A percentile compares a stretch with the other conserved stretches of the same genome.
Evolutionary conservation across 2,888 invertebrate species (phyloP).

Genomic region (Heteromurus nitidus): DNA sequence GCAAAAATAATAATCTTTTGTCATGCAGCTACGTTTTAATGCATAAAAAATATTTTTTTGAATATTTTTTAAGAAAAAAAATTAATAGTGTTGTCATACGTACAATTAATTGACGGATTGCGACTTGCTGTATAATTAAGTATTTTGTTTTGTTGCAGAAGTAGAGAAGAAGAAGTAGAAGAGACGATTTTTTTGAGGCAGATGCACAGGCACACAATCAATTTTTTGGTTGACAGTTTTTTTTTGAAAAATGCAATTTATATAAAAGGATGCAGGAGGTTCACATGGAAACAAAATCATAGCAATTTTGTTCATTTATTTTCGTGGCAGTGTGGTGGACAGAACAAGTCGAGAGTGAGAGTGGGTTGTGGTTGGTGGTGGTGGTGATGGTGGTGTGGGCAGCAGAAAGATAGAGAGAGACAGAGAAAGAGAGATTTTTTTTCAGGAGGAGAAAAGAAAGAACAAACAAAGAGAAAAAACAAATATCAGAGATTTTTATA

Average conservation of each 20-base stretch:
- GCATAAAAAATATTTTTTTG: too few species aligned
- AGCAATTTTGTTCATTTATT: too few species aligned
- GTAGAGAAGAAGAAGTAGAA: slow-evolving; percentile 25
- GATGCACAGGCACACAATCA: too few species aligned
- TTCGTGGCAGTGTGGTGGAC: too few species aligned
- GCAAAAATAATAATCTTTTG: too few species aligned
- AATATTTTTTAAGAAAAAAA: too few species aligned
- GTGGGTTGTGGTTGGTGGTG: slow-evolving; percentile 17
- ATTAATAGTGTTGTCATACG: slow-evolving; percentile 32
- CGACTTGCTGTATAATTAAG: slow-evolving; percentile 55
- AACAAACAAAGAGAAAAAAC: neutral
- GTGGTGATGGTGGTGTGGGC: slow-evolving; percentile 34
- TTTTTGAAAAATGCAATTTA: slow-evolving; percentile 2
- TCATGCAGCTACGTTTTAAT: too few species aligned
- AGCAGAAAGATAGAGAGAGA: neutral
- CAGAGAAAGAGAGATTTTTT: neutral
- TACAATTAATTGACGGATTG: slow-evolving; percentile 64
- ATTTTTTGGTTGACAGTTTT: neutral
- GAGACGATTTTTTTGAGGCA: too few species aligned
- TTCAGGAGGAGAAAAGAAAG: neutral
- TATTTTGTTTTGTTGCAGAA: slow-evolving; percentile 4
- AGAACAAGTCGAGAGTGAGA: too few species aligned
- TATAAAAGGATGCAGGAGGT: too few species aligned
- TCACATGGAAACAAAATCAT: too few species aligned
- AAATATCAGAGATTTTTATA: neutral